Percentiles rank a stretch among this genome's conserved stretches.
Conservation (phyloP, 2,888 invertebrate species). For the Bibio marci region DNA sequence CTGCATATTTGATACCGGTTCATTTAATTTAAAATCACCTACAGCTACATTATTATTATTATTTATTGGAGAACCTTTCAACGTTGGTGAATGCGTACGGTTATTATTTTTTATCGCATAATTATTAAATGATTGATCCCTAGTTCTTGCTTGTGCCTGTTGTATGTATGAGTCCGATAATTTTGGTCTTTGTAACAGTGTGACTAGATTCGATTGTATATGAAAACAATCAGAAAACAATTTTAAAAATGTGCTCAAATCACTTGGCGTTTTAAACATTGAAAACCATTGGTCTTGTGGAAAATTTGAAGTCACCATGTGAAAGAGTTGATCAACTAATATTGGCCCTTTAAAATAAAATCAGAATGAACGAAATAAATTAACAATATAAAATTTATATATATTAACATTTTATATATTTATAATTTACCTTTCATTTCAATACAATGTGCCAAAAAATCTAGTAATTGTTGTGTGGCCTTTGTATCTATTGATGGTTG, state of each 20-base stretch:
- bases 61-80: too few relatives aligned
- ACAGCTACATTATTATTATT: constrained; percentile 7
- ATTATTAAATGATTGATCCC: constrained; percentile 23
- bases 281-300: constrained; percentile 64
- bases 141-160: constrained; percentile 26
- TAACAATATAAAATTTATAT: background rate
- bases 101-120: constrained; percentile 18
- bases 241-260: constrained; percentile 77
- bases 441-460: constrained; percentile 68
- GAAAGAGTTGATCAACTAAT: constrained; percentile 74
- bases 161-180: constrained; percentile 36
- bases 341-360: constrained; percentile 39
- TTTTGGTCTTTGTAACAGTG: constrained; percentile 60
- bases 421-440: constrained; percentile 42
- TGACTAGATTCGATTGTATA: constrained; percentile 83
- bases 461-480: constrained; percentile 62
- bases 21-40: constrained; percentile 27
- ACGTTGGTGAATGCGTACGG: constrained; percentile 5
- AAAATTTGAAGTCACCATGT: constrained; percentile 57
- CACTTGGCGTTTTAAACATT: constrained; percentile 80
- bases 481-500: constrained; percentile 67
- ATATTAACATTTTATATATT: background rate
- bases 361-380: background rate
- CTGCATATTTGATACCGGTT: constrained; percentile 24
- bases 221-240: constrained; percentile 90